These are phyloP conservation scores for Thymelicus acteon DNA, from an alignment of 2,888 invertebrate species.

Conservation along the genomic window DNA sequence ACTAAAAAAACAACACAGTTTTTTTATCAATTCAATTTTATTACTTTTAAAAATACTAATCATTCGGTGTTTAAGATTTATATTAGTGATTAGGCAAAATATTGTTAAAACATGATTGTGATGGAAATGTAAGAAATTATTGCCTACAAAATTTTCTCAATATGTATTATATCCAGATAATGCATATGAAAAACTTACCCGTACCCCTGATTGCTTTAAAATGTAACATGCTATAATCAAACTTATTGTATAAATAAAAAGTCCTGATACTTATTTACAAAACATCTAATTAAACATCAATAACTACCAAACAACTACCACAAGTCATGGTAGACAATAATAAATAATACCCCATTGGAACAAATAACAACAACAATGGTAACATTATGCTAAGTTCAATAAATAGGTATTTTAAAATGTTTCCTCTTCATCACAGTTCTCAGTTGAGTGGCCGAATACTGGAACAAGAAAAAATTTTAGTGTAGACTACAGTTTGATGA, in stretches of 20 bases:
- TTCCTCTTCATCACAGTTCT: conserved; percentile 94
- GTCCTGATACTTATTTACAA: conserved; percentile 73
- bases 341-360: conserved; percentile 76
- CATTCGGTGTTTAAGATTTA: conserved; percentile 60
- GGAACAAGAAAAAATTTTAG: conserved; percentile 65
- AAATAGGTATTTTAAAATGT: conserved; percentile 86
- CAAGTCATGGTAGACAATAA: conserved; percentile 68
- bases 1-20: conserved; percentile 37
- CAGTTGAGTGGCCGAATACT: conserved; percentile 96
- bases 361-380: conserved; percentile 78
- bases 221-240: conserved; percentile 68
- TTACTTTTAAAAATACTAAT: conserved; percentile 52
- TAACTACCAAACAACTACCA: conserved; percentile 67
- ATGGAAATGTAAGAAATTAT: conserved; percentile 64
- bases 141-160: conserved; percentile 68
- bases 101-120: conserved; percentile 73
- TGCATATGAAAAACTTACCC: conserved; percentile 70
- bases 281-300: conserved; percentile 56
- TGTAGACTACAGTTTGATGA: no score
- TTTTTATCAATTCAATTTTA: conserved; percentile 49
- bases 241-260: conserved; percentile 54
- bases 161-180: conserved; percentile 78
- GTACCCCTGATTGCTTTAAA: conserved; percentile 64
- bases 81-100: conserved; percentile 48
- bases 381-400: conserved; percentile 72